Evolutionary conservation across 2,888 invertebrate genomes (phyloP).

Genomic region (Sarcophaga subvicina): DNA sequence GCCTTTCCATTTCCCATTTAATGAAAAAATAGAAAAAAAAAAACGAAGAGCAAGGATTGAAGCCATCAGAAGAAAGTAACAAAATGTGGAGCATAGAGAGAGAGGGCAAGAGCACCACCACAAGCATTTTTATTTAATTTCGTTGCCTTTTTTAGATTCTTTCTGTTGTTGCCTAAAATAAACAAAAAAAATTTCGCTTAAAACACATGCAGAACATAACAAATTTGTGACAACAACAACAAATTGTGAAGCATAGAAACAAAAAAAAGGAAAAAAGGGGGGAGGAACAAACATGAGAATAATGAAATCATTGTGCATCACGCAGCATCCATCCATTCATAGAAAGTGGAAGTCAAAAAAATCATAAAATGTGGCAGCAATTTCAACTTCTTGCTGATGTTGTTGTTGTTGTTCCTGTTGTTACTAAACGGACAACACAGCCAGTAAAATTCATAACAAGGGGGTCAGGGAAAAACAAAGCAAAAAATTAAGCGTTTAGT

Average conservation of each 20-base stretch:
- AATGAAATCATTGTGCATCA: not conserved
- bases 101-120: constrained; percentile 1
- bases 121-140: constrained; percentile 46
- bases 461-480: no score
- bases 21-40: constrained; percentile 12
- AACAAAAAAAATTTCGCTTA: constrained; percentile 7
- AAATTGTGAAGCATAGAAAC: not conserved
- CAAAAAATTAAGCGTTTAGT: no score
- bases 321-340: not conserved
- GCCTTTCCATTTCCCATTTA: constrained; percentile 7
- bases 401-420: no score
- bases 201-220: not conserved
- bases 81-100: no score
- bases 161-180: constrained; percentile 4
- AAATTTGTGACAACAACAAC: not conserved
- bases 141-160: not conserved
- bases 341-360: not conserved
- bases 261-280: not conserved
- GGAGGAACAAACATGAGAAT: not conserved
- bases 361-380: no score
- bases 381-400: no score
- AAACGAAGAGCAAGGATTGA: not conserved
- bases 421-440: no score
- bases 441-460: no score
- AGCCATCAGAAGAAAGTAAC: no score